Percentiles rank a stretch among this genome's conserved stretches.
These are phyloP conservation scores for Collichthys lucidus DNA, from an alignment of 2,113 vertebrate species.

Conservation along the genomic window DNA sequence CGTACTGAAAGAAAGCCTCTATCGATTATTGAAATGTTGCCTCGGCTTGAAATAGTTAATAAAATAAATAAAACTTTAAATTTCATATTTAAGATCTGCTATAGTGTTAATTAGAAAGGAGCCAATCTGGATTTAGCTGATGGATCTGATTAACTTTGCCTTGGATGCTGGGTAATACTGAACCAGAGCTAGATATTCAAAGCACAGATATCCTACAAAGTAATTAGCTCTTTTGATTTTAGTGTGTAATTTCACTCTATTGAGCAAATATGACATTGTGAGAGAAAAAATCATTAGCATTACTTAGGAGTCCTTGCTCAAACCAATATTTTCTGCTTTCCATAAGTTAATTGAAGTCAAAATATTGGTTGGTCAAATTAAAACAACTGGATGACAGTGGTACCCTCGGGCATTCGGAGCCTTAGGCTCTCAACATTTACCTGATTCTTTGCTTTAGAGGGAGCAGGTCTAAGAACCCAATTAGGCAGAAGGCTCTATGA, in stretches of 20 bases:
- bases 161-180: neutral
- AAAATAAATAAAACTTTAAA: conserved; percentile 30
- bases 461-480: neutral
- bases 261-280: neutral
- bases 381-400: conserved; percentile 24
- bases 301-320: neutral
- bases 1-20: conserved; percentile 47
- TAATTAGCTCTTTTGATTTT: neutral
- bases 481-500: neutral
- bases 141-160: conserved; percentile 14
- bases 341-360: conserved; percentile 33
- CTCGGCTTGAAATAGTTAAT: conserved; percentile 37
- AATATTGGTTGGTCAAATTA: conserved; percentile 16
- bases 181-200: neutral
- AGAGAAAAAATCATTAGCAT: conserved; percentile 12
- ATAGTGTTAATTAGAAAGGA: conserved; percentile 24
- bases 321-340: conserved; percentile 1
- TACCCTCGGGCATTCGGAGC: neutral
- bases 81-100: conserved; percentile 19
- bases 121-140: neutral
- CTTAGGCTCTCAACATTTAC: neutral
- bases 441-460: neutral
- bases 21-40: conserved; percentile 66
- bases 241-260: neutral
- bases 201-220: neutral